Base-by-base conservation (phyloP, 2,113 vertebrate genomes). In the Pedionomus torquatus region DNA sequence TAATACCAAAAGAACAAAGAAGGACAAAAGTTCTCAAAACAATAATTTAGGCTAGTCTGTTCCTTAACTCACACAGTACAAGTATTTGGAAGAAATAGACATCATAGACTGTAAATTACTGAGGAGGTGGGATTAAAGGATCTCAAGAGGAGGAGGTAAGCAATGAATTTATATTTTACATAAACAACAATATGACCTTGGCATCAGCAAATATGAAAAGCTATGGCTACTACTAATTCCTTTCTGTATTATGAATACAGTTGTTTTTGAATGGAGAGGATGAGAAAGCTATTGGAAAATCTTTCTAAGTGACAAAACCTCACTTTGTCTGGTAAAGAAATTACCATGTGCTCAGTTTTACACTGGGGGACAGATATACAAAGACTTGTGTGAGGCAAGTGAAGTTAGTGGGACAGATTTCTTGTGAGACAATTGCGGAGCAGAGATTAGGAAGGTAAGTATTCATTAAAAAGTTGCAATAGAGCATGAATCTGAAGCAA, bases 351-450 rank as follows among this genome's bases (percentile, higher is more conserved):
- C 10, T 15, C 10, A 3, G 2, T 31, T 94, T 90, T 81, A 41
- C 52, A 18, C 5, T 33, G 21, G 15, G 69, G 17, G 7, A 10
- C 16, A 61, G 11, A 8, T 52, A 17, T 65, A 6, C 51, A 49
- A 33, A 48, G 8, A 24, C 26, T 65, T 3, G 0, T 43, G n/a
- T 46, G n/a, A 52, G 2, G 1, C 30, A 80, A 51, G 3, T 76
- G 33, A 76, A 85, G 13, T 19, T 2, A 0, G 21, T 57, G 41
- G 14, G 13, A 83, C 12, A 78, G 6, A 15, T 4, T 61, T 46
- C n/a, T 15, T 14, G 13, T 83, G 64, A 80, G 23, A 15, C 24
- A 25, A 4, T 33, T 84, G 43, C 16, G 78, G 43, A 75, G 11
- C 16, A 68, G 44, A 79, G 1, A 10, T 52, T 65, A n/a, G 33